A percentile compares a stretch with the other conserved stretches of the same genome.
Evolutionary conservation across 2,113 vertebrate species (phyloP).

Genomic region (Trematocara macrostoma): DNA sequence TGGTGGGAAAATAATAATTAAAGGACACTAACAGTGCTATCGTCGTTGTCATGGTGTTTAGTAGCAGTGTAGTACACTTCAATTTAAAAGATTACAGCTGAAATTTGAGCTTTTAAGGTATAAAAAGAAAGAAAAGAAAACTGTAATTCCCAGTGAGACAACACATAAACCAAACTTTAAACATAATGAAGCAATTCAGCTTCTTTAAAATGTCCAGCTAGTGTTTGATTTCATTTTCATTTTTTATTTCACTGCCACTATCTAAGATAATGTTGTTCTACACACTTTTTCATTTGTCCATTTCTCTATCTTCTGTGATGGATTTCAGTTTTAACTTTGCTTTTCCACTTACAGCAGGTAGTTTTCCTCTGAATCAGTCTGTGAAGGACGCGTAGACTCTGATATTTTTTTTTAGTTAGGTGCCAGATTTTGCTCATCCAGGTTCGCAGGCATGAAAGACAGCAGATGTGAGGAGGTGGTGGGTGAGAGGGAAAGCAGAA

Average conservation of each 20-base stretch:
- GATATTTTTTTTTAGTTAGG: neutral
- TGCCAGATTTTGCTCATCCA: neutral
- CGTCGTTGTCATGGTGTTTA: neutral
- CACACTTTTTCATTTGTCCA: neutral
- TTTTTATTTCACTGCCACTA: neutral
- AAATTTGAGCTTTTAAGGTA: neutral
- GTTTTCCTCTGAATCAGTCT: neutral
- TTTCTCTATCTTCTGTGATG: neutral
- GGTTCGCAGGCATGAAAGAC: conserved; percentile 20
- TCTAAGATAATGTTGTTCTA: neutral
- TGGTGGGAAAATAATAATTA: neutral
- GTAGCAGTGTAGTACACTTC: neutral
- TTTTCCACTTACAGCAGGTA: neutral
- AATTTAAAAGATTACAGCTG: neutral
- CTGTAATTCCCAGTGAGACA: neutral
- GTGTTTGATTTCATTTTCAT: neutral
- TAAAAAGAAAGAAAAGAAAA: neutral
- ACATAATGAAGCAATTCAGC: neutral
- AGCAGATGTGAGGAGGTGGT: neutral
- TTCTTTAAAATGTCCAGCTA: neutral
- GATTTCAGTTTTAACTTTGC: neutral
- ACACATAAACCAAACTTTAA: neutral
- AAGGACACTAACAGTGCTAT: neutral
- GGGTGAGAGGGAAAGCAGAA: neutral
- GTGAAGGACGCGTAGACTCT: neutral